Percentiles rank a stretch among this genome's conserved stretches.
Evolutionary conservation across 2,888 invertebrate genomes (phyloP).

Genomic region (Lochmaea crataegi): DNA sequence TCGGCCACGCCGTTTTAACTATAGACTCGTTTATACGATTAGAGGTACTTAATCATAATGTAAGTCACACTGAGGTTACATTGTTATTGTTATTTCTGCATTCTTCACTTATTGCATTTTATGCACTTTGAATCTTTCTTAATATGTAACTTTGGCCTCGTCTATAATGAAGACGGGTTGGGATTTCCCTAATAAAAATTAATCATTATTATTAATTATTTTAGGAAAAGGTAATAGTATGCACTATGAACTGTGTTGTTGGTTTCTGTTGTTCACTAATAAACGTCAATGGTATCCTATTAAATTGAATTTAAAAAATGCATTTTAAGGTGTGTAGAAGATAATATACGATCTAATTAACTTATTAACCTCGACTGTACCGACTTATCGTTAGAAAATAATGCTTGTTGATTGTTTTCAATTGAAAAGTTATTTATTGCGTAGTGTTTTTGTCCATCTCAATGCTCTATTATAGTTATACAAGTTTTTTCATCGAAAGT

Average conservation of each 20-base stretch:
- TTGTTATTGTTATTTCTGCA: no score
- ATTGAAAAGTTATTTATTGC: not conserved
- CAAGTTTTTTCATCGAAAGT: no score
- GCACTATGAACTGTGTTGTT: not conserved
- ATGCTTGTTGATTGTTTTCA: not conserved
- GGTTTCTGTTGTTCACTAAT: not conserved
- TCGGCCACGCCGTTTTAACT: no score
- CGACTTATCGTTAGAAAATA: not conserved
- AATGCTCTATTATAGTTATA: no score
- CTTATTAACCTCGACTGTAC: not conserved
- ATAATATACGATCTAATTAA: not conserved
- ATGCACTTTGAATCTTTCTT: no score
- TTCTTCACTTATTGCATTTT: no score
- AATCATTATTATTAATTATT: not conserved
- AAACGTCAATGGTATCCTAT: not conserved
- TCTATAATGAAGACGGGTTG: no score
- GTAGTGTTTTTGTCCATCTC: no score
- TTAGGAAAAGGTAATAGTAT: not conserved
- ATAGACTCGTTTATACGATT: no score
- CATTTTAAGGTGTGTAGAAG: conserved; percentile 2
- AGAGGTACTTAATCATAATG: no score
- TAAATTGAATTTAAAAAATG: not conserved
- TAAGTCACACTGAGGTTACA: no score
- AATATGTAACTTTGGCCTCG: no score
- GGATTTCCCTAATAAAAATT: not conserved